Evolutionary conservation across 2,888 invertebrate species (phyloP), one percentile per base, ranked within the genome.

Genomic region (Diabrotica balteata): DNA sequence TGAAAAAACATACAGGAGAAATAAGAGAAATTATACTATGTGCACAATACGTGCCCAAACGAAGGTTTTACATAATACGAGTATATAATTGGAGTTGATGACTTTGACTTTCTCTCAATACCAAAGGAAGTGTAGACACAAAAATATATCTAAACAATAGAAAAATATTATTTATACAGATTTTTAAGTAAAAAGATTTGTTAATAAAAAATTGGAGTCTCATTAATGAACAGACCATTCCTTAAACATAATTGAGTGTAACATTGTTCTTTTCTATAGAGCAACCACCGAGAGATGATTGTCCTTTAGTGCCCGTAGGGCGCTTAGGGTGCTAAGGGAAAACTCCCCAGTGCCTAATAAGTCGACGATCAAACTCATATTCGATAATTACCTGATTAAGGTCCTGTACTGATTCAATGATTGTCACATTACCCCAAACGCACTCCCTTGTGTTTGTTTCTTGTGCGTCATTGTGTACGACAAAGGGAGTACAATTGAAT

Each of bases 321-420:
- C 55, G 49, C 54, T 57, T 43, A 52, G 58, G 69, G 70, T 67
- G 44, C 46, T 59, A 60, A 69, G 76, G 76, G 76, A 72, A 73
- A 73, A 67, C 66, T 76, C 76, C 78, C 77, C 71, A 66, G 74
- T 57, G 75, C 72, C 76, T 77, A 80, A 81, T 81, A 80, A 81
- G 79, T 76, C 74, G 74, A 71, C 80, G 79, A 80, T 80, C 79
- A 80, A 80, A 76, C 79, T 78, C 80, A 76, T 79, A 80, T 81
- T 80, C 80, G 78, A 81, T 82, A 82, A 83, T 83, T 82, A 82
- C 81, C 81, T 81, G 81, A 82, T 82, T 81, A 79, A 78, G 74
- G 77, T 76, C 77, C 78, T 70, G 71, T 69, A 67, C 74, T 78
- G 80, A 81, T 81, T 81, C 80, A 80, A 80, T 81, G 77, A 81